Evolutionary conservation across 2,113 vertebrate species (phyloP).

Genomic region (Ariopsis seemanni): DNA sequence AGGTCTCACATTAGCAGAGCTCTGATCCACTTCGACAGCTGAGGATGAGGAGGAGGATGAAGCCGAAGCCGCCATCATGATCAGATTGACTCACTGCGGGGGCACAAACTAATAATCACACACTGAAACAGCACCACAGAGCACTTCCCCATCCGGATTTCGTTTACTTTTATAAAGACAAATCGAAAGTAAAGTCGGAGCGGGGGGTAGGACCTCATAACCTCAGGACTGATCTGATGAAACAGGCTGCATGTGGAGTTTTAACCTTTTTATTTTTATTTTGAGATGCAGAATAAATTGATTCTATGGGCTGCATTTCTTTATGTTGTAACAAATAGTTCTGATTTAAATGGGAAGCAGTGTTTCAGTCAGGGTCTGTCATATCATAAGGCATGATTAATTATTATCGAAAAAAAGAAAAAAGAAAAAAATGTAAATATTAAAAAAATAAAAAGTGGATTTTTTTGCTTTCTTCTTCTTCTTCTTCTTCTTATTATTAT

Average conservation of each 20-base stretch:
- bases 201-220: no score
- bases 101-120: not conserved
- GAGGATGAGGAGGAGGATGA: slow-evolving; percentile 87
- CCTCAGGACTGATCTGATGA: not conserved
- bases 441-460: no score
- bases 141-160: not conserved
- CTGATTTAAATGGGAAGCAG: not conserved
- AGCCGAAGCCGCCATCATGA: slow-evolving; percentile 84
- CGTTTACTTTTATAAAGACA: not conserved
- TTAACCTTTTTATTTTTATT: not conserved
- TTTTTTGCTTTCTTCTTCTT: not conserved
- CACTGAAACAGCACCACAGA: not conserved
- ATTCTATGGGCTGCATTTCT: not conserved
- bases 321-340: not conserved
- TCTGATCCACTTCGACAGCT: slow-evolving; percentile 84
- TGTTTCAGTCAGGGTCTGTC: not conserved
- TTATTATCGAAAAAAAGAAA: not conserved
- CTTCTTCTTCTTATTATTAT: not conserved
- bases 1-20: slow-evolving; percentile 87
- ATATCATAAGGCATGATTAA: not conserved
- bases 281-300: not conserved
- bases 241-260: not conserved
- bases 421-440: no score
- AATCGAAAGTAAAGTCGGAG: no score
- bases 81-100: slow-evolving; percentile 36